phyloP scores from a whole-genome alignment of 2,113 vertebrate genomes.

The Sapajus apella region DNA sequence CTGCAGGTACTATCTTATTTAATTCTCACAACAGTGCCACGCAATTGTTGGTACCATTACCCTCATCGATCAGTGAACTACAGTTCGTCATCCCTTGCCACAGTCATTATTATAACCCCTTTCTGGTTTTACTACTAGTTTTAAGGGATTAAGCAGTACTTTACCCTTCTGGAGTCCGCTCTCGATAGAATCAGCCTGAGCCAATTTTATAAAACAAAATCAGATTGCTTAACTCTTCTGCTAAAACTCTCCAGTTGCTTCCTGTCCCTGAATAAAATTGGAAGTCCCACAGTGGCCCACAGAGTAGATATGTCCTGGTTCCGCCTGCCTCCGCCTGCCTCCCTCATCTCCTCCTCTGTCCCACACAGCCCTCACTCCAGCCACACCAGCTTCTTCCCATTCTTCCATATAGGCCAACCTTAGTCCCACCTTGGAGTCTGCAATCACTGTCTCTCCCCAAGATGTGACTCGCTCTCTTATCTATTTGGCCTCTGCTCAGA shows the following conservation, averaged over 20 bases:
- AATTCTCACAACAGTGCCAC: background rate
- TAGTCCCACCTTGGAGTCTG: background rate
- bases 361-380: background rate
- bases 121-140: background rate
- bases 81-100: background rate
- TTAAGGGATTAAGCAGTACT: too few relatives aligned
- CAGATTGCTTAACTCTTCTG: background rate
- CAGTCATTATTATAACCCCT: background rate
- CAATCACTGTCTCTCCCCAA: background rate
- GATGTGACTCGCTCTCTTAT: background rate
- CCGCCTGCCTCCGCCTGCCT: fast-evolving
- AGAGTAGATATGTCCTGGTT: background rate
- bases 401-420: background rate
- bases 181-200: background rate
- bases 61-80: background rate
- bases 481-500: background rate
- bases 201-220: background rate
- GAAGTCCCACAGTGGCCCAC: background rate
- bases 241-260: background rate
- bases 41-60: background rate
- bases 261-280: background rate
- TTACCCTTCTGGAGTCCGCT: background rate
- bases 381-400: background rate
- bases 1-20: background rate
- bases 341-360: background rate